A percentile compares a stretch with the other conserved stretches of the same genome.
These are phyloP conservation scores for Eutrigla gurnardus DNA, from an alignment of 2,797 vertebrate genomes.

Conservation along the genomic window DNA sequence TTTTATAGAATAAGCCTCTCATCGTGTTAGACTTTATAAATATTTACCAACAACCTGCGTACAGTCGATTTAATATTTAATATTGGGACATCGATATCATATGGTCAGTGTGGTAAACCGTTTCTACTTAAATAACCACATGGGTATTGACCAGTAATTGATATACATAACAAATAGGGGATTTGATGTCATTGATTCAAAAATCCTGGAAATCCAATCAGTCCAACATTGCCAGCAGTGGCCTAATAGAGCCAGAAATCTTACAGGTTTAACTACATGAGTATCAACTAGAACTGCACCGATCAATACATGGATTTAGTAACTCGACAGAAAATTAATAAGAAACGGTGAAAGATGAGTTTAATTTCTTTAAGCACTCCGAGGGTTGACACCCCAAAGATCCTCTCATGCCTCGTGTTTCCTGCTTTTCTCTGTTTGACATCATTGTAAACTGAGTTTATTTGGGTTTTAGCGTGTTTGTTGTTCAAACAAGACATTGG, in stretches of 20 bases:
- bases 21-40: not conserved
- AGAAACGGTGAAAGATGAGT: not conserved
- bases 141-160: slow-evolving; percentile 16
- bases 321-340: not conserved
- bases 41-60: slow-evolving; percentile 23
- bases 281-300: not conserved
- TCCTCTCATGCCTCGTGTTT: too few relatives aligned
- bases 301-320: not conserved
- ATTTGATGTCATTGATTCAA: slow-evolving; percentile 44
- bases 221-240: slow-evolving; percentile 36
- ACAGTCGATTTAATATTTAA: slow-evolving; percentile 16
- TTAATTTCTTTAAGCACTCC: not conserved
- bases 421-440: not conserved
- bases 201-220: slow-evolving; percentile 37
- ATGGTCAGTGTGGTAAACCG: not conserved
- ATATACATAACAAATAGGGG: slow-evolving; percentile 35
- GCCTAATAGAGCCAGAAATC: slow-evolving; percentile 34
- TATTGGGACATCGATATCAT: slow-evolving; percentile 10
- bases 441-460: not conserved
- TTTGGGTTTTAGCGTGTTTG: not conserved
- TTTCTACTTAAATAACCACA: slow-evolving; percentile 1
- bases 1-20: slow-evolving; percentile 86
- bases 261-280: slow-evolving; percentile 33
- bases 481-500: not conserved
- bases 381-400: too few relatives aligned